Base-by-base conservation (phyloP, 2,888 invertebrate species). In the Limnephilus lunatus region DNA sequence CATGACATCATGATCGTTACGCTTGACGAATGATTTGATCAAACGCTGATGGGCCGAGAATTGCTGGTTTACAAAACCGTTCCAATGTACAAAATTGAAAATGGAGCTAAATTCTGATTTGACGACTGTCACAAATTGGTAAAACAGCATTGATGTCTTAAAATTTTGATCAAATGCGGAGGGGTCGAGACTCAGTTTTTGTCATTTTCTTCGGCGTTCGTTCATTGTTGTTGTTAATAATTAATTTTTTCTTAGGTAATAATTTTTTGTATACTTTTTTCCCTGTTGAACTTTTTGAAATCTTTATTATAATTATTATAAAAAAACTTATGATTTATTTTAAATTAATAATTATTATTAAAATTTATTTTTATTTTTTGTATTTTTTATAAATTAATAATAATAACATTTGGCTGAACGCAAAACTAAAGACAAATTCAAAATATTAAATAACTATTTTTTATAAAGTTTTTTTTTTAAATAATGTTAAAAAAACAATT, bases 261-360 rank as follows among this genome's bases (percentile, higher is more conserved):
- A 25, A 39, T 35, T 83, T 82, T 39, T 35, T 83, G 19, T 25
- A 35, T 83, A 35, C 32, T 83, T 83, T 83, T 83, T 35, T n/a
- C 35, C 83, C 83, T 83, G 83, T 83, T 83, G 25, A 83, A 83
- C 35, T 35, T 83, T 83, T 83, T 15, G 9, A 83, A 32, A 83
- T 39, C 9, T 83, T 83, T 83, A 35, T 35, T 35, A 83, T 35
- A n/a, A 83, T 83, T 25, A 35, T 83, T 25, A 35, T 83, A 32
- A 15, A 31, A 32, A 14, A 5, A 35, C 2, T 83, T 25, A 25
- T 25, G 35, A 25, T 83, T 83, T 83, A 35, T 83, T 83, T 32
- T 35, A 83, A 39, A 25, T 35, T 83, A 35, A 12, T 83, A 25
- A 35, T n/a, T 83, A 35, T n/a, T 35, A 32, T 25, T 32, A 2